phyloP scores from a whole-genome alignment of 2,888 invertebrate species.

The Entomobrya proxima region DNA sequence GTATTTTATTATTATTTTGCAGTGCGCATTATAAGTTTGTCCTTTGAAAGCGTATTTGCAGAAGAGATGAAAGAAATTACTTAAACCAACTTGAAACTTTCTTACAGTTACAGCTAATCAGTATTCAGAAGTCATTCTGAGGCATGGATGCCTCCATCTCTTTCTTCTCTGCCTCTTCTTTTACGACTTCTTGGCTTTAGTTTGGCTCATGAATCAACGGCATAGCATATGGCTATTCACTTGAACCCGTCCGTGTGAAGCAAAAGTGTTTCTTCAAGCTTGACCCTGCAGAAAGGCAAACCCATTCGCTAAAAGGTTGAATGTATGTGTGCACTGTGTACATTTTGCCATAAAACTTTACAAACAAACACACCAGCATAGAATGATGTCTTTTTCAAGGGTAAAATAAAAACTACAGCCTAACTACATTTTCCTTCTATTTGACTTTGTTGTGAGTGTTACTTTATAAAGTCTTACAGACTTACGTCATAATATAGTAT shows the following conservation, averaged over 20 bases:
- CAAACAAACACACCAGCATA: neutral
- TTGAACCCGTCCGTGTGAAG: too few relatives aligned
- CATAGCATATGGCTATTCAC: neutral
- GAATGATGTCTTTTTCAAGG: neutral
- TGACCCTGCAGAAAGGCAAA: conserved; percentile 32
- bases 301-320: neutral
- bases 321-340: neutral
- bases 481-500: conserved; percentile 3
- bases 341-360: neutral
- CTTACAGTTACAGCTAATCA: conserved; percentile 47
- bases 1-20: neutral
- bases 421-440: neutral
- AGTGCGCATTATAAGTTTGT: neutral
- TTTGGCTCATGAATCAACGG: neutral
- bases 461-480: neutral
- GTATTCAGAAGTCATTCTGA: conserved; percentile 50
- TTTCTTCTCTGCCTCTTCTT: neutral
- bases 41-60: neutral
- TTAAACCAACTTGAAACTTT: conserved; percentile 16
- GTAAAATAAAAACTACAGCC: neutral
- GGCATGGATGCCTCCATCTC: neutral
- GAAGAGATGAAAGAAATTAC: conserved; percentile 28
- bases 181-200: neutral
- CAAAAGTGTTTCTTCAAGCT: neutral
- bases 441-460: neutral